Evolutionary conservation across 2,888 invertebrate genomes (phyloP).

Genomic region (Crossocerus cetratus): DNA sequence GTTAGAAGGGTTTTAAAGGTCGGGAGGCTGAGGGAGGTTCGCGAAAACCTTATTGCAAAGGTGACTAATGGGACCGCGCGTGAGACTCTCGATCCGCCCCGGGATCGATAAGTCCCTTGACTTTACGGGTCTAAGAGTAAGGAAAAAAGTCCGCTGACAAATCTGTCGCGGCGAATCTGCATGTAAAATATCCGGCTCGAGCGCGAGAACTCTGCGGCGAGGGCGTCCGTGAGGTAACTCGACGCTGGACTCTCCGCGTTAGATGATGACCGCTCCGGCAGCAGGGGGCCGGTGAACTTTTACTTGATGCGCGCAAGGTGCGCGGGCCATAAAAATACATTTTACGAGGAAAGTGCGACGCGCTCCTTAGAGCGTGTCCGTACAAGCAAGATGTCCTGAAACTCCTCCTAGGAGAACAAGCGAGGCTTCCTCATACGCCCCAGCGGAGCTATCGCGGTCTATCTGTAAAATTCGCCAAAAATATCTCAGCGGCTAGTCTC

Average conservation of each 20-base stretch:
- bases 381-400: conserved; percentile 8
- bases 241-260: conserved; percentile 15
- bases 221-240: conserved; percentile 24
- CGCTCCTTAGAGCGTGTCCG: conserved; percentile 32
- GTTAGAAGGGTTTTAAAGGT: conserved; percentile 19
- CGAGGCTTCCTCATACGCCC: no score
- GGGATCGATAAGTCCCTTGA: conserved; percentile 46
- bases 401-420: background rate
- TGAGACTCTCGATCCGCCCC: conserved; percentile 12
- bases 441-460: background rate
- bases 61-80: conserved; percentile 47
- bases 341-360: conserved; percentile 51
- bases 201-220: conserved; percentile 17
- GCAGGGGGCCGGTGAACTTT: conserved; percentile 26
- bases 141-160: conserved; percentile 30
- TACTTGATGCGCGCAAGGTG: conserved; percentile 42
- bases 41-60: conserved; percentile 38
- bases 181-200: conserved; percentile 32
- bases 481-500: no score
- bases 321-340: conserved; percentile 62
- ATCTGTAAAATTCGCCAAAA: background rate
- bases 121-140: conserved; percentile 14
- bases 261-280: conserved; percentile 34
- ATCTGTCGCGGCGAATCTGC: conserved; percentile 31
- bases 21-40: conserved; percentile 9